phyloP scores from a whole-genome alignment of 35 echinoderm and acorn worm species.

The Strongylocentrotus purpuratus region DNA sequence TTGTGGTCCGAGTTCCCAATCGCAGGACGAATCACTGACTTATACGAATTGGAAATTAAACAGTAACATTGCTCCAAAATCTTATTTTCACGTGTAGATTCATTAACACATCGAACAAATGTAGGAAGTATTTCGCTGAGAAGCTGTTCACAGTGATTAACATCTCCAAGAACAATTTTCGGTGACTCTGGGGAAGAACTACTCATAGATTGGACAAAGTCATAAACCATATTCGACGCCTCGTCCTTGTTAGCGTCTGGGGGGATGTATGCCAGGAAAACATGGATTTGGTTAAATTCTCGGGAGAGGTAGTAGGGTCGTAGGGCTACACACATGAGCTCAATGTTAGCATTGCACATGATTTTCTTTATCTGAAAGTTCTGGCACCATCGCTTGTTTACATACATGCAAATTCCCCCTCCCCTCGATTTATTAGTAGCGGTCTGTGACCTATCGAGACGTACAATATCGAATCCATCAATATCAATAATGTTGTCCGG shows the following conservation, averaged over 20 bases:
- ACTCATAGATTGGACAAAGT: too few species aligned
- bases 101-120: neutral
- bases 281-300: too few species aligned
- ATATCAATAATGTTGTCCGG: too few species aligned
- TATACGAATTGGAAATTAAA: conserved; percentile 28
- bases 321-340: too few species aligned
- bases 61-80: conserved; percentile 35
- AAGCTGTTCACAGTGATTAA: conserved; percentile 36
- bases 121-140: neutral
- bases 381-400: neutral
- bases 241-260: too few species aligned
- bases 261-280: too few species aligned
- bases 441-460: too few species aligned
- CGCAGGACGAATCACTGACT: neutral
- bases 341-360: neutral
- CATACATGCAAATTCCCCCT: conserved; percentile 15
- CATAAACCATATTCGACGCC: too few species aligned
- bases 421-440: conserved; percentile 17
- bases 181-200: too few species aligned
- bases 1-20: neutral
- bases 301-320: too few species aligned
- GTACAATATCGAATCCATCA: neutral
- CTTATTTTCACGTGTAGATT: neutral
- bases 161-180: conserved; percentile 32
- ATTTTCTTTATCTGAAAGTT: neutral